Percentiles rank a stretch among this genome's conserved stretches.
These are phyloP conservation scores for Alligator sinensis DNA, from an alignment of 2,113 vertebrate species.

Conservation along the genomic window DNA sequence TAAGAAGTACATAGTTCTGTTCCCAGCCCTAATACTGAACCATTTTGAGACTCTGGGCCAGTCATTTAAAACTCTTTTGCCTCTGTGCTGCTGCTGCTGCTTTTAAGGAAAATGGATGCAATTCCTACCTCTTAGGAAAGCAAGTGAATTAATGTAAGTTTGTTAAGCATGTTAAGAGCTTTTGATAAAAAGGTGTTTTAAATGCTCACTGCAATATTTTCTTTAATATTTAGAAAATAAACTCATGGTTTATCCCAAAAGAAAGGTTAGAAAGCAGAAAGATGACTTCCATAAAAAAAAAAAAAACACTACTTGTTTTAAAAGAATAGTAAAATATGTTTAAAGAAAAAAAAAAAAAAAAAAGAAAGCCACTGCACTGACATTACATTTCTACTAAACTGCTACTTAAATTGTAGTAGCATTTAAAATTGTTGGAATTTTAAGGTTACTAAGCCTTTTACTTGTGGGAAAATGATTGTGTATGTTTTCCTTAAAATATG, in stretches of 20 bases:
- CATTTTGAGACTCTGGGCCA: not conserved
- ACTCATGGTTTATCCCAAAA: not conserved
- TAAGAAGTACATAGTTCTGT: not conserved
- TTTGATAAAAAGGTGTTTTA: not conserved
- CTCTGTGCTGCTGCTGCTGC: not conserved
- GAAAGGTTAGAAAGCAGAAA: not conserved
- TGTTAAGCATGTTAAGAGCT: not conserved
- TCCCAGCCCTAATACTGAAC: not conserved
- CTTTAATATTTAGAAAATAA: not conserved
- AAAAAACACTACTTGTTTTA: slow-evolving; percentile 1
- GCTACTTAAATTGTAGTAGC: slow-evolving; percentile 54
- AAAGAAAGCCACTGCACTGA: not conserved
- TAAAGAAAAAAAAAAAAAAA: not conserved
- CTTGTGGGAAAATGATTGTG: slow-evolving; percentile 34
- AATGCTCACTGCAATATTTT: not conserved
- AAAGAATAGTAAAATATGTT: slow-evolving; percentile 29
- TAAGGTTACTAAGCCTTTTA: not conserved
- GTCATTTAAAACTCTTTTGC: not conserved
- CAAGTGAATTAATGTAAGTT: not conserved
- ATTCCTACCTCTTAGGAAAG: not conserved
- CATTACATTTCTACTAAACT: slow-evolving; percentile 10
- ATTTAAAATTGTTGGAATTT: slow-evolving; percentile 44
- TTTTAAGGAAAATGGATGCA: not conserved
- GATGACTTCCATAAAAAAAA: not conserved
- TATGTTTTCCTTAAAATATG: slow-evolving; percentile 72